Base-by-base conservation (phyloP, 2,797 vertebrate genomes). In the Acestrorhynchus altus region DNA sequence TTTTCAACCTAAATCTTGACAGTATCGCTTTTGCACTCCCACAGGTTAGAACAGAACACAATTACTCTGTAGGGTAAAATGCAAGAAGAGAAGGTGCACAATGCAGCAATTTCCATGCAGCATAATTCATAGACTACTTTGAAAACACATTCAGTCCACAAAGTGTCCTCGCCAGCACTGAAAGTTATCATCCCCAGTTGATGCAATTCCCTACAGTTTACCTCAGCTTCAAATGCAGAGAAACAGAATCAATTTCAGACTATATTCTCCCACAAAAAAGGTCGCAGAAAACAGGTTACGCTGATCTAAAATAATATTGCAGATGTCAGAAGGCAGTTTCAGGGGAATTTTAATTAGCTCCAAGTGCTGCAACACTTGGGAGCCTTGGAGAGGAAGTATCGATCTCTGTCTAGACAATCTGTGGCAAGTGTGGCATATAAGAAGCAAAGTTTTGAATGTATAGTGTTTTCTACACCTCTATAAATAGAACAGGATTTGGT, bases 271-370 rank as follows among this genome's bases (percentile, higher is more conserved):
- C 68, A 26, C 4, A 56, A 72, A 74, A 79, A 72, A 80, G 67
- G 64, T 65, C 16, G 20, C 64, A 74, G 67, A 77, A 83, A 78
- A 83, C 74, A 81, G 76, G 76, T 83, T 81, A 74, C 67, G 77
- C 69, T 78, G 76, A 79, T 85, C 82, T 82, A 83, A 88, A 87
- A 86, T 83, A 83, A 81, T 85, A 78, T 82, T 60, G 73, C 64
- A 61, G 81, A 84, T 83, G 84, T 83, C 82, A 87, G 73, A 80
- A 40, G 61, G 76, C 46, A 47, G 73, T 81, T 84, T 83, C 79
- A 22, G 60, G 78, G 81, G 78, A 84, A 84, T 83, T 67, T 52
- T 87, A 87, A 90, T 89, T 85, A 85, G 83, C 83, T 83, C 65
- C 61, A 65, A 63, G 64, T 82, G 66, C 79, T 78, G 72, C 76